phyloP scores from a whole-genome alignment of 1,140 invertebrate genomes.

The Frieseomelitta varia region DNA sequence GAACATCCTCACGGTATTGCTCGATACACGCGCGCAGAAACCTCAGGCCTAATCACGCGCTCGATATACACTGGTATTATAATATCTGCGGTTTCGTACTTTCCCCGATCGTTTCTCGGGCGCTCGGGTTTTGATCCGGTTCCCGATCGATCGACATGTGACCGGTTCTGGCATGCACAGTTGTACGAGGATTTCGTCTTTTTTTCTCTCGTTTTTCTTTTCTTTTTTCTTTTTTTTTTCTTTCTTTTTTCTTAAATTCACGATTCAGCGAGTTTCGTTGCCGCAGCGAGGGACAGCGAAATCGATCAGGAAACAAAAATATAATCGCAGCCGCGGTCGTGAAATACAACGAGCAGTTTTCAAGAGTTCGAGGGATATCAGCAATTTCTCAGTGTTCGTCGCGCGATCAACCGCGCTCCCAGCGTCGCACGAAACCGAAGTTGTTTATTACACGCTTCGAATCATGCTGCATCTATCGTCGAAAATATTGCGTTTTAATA shows the following conservation, averaged over 20 bases:
- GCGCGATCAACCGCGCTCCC: constrained; percentile 32
- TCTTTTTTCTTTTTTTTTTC: not conserved
- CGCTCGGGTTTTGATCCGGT: not conserved
- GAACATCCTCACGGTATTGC: constrained; percentile 61
- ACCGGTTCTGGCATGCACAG: constrained; percentile 5
- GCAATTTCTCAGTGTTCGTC: constrained; percentile 26
- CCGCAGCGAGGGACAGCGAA: constrained; percentile 41
- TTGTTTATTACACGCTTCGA: not conserved
- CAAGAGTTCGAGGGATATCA: constrained; percentile 21
- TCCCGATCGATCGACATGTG: not conserved
- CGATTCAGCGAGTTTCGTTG: constrained; percentile 39
- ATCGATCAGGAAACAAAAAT: constrained; percentile 49
- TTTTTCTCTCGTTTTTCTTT: too few species aligned
- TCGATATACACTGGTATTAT: not conserved
- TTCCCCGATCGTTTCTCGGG: not conserved
- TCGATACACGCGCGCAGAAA: constrained; percentile 52
- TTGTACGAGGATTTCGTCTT: constrained; percentile 47
- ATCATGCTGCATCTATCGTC: not conserved
- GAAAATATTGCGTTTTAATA: constrained; percentile 34
- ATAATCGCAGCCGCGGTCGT: constrained; percentile 13
- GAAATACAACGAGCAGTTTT: constrained; percentile 30
- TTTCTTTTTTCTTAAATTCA: not conserved
- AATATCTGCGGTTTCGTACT: not conserved
- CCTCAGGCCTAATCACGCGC: constrained; percentile 16
- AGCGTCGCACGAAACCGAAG: not conserved